Evolutionary conservation across 1,140 invertebrate species (phyloP).

Genomic region (Mesaphorura yosii): DNA sequence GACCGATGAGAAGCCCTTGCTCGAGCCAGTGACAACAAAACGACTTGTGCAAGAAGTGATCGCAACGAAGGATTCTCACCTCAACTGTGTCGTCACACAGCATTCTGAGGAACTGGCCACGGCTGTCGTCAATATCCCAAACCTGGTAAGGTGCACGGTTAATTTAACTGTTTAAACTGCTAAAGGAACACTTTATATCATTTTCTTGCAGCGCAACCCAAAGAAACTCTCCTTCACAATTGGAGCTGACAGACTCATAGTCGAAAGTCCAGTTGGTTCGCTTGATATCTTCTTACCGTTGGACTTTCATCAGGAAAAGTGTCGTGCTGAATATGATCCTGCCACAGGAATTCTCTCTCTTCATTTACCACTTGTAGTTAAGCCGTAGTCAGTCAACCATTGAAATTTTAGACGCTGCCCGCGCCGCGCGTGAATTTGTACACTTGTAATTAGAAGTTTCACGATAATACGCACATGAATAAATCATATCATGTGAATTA

Average conservation of each 20-base stretch:
- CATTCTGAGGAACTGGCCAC: conserved; percentile 8
- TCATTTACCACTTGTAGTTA: too few species aligned
- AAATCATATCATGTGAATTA: too few species aligned
- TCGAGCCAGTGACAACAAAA: neutral
- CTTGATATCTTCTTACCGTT: conserved; percentile 26
- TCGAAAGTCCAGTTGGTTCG: conserved; percentile 19
- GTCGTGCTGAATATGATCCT: conserved; percentile 12
- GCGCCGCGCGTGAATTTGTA: too few species aligned
- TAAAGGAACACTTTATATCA: neutral
- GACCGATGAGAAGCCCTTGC: conserved; percentile 1
- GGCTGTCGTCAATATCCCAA: conserved; percentile 17
- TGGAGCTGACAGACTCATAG: conserved; percentile 25
- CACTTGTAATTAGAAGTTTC: too few species aligned
- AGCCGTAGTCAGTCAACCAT: too few species aligned
- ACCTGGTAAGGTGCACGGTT: conserved; percentile 10
- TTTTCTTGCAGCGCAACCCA: conserved; percentile 10
- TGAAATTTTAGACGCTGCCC: too few species aligned
- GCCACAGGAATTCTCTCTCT: neutral
- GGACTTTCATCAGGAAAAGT: conserved; percentile 28
- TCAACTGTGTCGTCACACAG: conserved; percentile 18
- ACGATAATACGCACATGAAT: too few species aligned
- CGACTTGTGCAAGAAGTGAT: conserved; percentile 15
- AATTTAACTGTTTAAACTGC: neutral
- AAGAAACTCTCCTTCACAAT: conserved; percentile 18
- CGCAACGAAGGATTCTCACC: conserved; percentile 11